These are phyloP conservation scores for Pseudomyrmex gracilis DNA, from an alignment of 1,140 invertebrate species.

Conservation along the genomic window DNA sequence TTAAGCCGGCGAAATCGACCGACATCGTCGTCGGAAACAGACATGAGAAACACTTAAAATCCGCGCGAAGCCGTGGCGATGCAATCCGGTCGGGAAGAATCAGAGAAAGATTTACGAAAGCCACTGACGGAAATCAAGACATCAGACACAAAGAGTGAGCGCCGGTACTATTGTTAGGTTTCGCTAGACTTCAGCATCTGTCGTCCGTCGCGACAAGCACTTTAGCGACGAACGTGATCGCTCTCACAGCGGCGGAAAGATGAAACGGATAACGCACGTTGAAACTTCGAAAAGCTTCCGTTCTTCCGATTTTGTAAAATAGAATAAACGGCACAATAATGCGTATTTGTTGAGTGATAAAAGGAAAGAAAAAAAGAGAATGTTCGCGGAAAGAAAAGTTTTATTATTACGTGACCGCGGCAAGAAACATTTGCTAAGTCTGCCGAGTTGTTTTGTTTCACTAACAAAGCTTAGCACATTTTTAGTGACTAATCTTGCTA, in stretches of 20 bases:
- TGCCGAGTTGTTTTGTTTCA: no score
- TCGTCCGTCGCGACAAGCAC: conserved; percentile 9
- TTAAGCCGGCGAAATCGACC: conserved; percentile 65
- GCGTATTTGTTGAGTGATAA: no score
- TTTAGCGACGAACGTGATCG: conserved; percentile 41
- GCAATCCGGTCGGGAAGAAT: conserved; percentile 62
- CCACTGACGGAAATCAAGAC: conserved; percentile 61
- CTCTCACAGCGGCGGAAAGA: conserved; percentile 17
- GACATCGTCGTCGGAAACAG: conserved; percentile 61
- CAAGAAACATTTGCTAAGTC: no score
- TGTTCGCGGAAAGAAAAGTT: background rate
- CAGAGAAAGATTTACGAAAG: conserved; percentile 68
- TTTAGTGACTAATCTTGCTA: no score
- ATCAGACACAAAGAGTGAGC: background rate
- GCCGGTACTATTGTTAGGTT: conserved; percentile 49
- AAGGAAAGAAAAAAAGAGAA: no score
- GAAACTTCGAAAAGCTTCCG: background rate
- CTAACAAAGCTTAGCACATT: no score
- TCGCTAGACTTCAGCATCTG: conserved; percentile 33
- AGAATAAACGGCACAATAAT: background rate
- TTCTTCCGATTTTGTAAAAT: conserved; percentile 9
- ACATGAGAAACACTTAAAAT: conserved; percentile 66
- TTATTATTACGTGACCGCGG: background rate
- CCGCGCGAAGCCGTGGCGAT: conserved; percentile 63
- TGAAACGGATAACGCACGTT: conserved; percentile 39